Conservation (phyloP, 2,113 vertebrate species). For the Tachuris rubrigastra region DNA sequence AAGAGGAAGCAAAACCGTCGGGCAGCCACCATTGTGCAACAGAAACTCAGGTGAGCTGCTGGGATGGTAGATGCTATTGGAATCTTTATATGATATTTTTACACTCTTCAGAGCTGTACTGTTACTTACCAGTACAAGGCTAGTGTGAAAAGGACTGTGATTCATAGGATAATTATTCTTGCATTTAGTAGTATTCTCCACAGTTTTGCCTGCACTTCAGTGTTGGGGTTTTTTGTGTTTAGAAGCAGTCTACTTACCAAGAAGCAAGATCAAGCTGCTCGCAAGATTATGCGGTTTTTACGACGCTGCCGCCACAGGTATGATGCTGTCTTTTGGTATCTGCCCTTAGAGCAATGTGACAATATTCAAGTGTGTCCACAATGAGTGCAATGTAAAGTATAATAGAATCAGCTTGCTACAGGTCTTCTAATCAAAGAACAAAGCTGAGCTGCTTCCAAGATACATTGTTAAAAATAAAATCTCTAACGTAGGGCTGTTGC, state of each 20-base stretch:
- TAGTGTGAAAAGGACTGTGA: neutral
- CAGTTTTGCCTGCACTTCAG: neutral
- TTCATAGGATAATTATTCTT: neutral
- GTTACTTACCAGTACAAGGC: neutral
- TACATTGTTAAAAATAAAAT: neutral
- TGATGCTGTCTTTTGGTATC: neutral
- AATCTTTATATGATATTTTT: fast-evolving
- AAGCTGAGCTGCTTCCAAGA: neutral
- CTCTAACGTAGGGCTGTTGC: neutral
- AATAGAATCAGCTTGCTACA: neutral
- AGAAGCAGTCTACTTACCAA: conserved; percentile 98
- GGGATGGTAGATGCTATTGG: fast-evolving
- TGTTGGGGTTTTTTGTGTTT: conserved; percentile 34
- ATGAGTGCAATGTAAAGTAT: neutral
- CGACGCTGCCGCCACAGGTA: conserved; percentile 99
- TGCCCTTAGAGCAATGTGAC: neutral
- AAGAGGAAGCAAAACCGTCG: conserved; percentile 86
- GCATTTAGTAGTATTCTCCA: neutral
- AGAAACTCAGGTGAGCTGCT: conserved; percentile 77
- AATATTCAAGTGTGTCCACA: neutral
- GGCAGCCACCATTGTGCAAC: conserved; percentile 85
- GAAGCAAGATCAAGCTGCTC: conserved; percentile 99
- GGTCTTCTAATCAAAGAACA: neutral
- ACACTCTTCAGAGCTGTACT: neutral
- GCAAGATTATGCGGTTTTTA: conserved; percentile 99